Evolutionary conservation across 2,888 invertebrate genomes (phyloP).

Genomic region (Stramonita haemastoma): DNA sequence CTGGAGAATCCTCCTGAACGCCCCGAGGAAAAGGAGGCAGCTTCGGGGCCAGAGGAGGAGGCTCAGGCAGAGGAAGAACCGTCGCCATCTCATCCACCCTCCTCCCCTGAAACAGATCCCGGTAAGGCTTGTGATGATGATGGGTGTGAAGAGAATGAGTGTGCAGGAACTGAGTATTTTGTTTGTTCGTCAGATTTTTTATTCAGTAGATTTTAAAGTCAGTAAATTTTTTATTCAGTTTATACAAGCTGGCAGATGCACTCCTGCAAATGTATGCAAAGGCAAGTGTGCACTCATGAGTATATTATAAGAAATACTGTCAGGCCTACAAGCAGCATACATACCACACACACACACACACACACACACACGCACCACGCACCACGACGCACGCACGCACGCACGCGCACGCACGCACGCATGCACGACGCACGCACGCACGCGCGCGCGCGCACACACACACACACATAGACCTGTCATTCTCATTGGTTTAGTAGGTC

Average conservation of each 20-base stretch:
- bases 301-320: background rate
- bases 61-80: background rate
- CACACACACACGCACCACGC: too few species aligned
- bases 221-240: background rate
- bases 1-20: background rate
- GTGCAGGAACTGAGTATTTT: background rate
- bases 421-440: too few species aligned
- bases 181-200: background rate
- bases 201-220: background rate
- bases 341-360: too few species aligned
- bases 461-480: too few species aligned
- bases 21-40: background rate
- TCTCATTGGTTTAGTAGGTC: too few species aligned
- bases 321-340: too few species aligned
- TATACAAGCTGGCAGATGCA: background rate
- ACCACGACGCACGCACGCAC: too few species aligned
- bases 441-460: too few species aligned
- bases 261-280: background rate
- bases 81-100: background rate
- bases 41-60: background rate
- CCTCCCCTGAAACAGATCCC: background rate
- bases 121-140: too few species aligned
- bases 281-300: background rate
- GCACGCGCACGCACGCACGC: too few species aligned
- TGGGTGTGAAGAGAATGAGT: too few species aligned